Base-by-base conservation (phyloP, 2,113 vertebrate genomes). In the Elaphurus davidianus region DNA sequence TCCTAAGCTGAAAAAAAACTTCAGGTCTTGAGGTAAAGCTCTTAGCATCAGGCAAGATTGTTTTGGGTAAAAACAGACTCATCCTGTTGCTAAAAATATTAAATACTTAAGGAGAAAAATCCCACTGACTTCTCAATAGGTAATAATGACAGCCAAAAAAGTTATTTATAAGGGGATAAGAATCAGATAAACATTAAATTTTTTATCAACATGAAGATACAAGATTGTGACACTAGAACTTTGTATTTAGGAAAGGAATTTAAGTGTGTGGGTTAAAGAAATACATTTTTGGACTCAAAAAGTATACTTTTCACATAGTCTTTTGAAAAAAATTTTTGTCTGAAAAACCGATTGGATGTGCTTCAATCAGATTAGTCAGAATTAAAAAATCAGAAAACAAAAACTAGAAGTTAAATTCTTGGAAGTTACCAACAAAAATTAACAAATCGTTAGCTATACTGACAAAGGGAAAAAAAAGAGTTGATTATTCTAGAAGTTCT, bases 31-130 rank as follows among this genome's bases (percentile, higher is more conserved):
- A 89, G 71, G 78, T 91, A 79, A 89, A 96, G 27, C 19, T 97
- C n/a, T 81, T 90, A 87, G 83, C 84, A 40, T 36, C 71, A 79
- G 7, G 27, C 7, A 91, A 74, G 78, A 76, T 82, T 89, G 36
- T 62, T 90, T 52, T 83, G 57, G 19, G 27, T 6, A 3, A 45
- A 9, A 30, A 43, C 23, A n/a, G 40, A 30, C 8, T 57, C 54
- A 81, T 94, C 19, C 50, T 86, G 10, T 82, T 91, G 59, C 45
- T 94, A 87, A 92, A 90, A 86, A 71, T 74, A 64, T 94, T 87
- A 87, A 94, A 17, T 97, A 86, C 67, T 97, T 47, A 85, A 90
- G 90, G 74, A 94, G 78, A 90, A 96, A 92, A 55, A 82, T 17
- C 14, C 21, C 43, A 40, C 28, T 67, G 59, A 92, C n/a, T 94